Evolutionary conservation across 2,888 invertebrate species (phyloP).

Genomic region (Scaptomyza cyrtandrae): DNA sequence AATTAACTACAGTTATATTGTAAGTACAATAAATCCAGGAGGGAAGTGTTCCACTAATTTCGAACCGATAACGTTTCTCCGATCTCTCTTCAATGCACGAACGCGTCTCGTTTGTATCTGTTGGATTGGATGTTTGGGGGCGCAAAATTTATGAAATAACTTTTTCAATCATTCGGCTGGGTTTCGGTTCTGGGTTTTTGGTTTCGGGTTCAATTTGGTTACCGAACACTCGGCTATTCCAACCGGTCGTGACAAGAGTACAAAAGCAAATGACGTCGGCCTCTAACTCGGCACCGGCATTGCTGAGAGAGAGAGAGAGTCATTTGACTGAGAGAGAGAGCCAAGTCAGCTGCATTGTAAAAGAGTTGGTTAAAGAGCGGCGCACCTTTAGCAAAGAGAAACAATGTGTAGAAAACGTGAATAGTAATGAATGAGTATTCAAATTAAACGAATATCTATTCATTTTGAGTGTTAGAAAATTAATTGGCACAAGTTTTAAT

Average conservation of each 20-base stretch:
- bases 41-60: slow-evolving; percentile 10
- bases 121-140: slow-evolving; percentile 21
- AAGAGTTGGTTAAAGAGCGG: slow-evolving; percentile 7
- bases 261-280: slow-evolving; percentile 50
- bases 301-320: not conserved
- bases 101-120: slow-evolving; percentile 37
- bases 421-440: not conserved
- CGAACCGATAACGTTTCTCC: slow-evolving; percentile 37
- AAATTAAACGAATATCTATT: not conserved
- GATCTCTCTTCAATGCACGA: slow-evolving; percentile 48
- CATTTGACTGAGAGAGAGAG: slow-evolving; percentile 1
- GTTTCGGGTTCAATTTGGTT: slow-evolving; percentile 19
- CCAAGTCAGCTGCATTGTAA: not conserved
- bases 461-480: not conserved
- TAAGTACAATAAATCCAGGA: slow-evolving; percentile 12
- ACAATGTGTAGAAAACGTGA: not conserved
- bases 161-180: slow-evolving; percentile 34
- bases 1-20: slow-evolving; percentile 9
- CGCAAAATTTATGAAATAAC: slow-evolving; percentile 55
- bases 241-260: slow-evolving; percentile 52
- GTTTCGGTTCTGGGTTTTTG: slow-evolving; percentile 4
- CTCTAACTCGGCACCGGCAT: slow-evolving; percentile 4
- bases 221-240: slow-evolving; percentile 22
- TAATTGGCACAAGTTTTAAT: too few species aligned
- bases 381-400: slow-evolving; percentile 7